A percentile compares a stretch with the other conserved stretches of the same genome.
Evolutionary conservation across 2,797 vertebrate species (phyloP).

Genomic region (Melanotaenia maccullochi): DNA sequence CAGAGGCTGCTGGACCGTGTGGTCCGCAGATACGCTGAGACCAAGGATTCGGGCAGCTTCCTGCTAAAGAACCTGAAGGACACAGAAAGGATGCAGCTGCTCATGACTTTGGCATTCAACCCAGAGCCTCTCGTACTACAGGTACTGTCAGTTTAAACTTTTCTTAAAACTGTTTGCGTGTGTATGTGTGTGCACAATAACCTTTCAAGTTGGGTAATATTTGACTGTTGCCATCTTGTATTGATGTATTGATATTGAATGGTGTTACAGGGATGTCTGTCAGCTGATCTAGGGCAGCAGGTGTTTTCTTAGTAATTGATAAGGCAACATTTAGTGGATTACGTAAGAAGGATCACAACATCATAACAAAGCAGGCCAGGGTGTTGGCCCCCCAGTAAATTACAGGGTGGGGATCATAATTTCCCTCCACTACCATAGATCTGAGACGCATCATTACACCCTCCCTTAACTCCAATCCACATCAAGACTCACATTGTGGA

Average conservation of each 20-base stretch:
- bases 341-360: conserved; percentile 46
- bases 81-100: conserved; percentile 97
- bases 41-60: conserved; percentile 98
- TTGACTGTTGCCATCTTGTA: not conserved
- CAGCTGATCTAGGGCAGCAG: conserved; percentile 48
- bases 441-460: conserved; percentile 54
- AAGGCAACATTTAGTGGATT: conserved; percentile 43
- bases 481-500: conserved; percentile 46
- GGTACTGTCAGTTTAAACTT: conserved; percentile 75
- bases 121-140: conserved; percentile 93
- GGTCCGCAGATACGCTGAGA: conserved; percentile 96
- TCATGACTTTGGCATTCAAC: conserved; percentile 95
- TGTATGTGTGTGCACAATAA: not conserved
- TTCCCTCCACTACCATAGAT: conserved; percentile 61
- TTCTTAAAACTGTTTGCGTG: not conserved
- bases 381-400: conserved; percentile 72
- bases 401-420: conserved; percentile 64
- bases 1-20: conserved; percentile 96
- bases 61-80: conserved; percentile 98
- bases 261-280: conserved; percentile 24
- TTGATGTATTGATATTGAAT: too few relatives aligned
- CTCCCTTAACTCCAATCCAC: conserved; percentile 56
- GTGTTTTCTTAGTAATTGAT: conserved; percentile 37
- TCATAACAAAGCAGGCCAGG: conserved; percentile 51
- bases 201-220: conserved; percentile 3